Conservation (phyloP, 2,888 invertebrate genomes). For the Trachelus stipa region DNA sequence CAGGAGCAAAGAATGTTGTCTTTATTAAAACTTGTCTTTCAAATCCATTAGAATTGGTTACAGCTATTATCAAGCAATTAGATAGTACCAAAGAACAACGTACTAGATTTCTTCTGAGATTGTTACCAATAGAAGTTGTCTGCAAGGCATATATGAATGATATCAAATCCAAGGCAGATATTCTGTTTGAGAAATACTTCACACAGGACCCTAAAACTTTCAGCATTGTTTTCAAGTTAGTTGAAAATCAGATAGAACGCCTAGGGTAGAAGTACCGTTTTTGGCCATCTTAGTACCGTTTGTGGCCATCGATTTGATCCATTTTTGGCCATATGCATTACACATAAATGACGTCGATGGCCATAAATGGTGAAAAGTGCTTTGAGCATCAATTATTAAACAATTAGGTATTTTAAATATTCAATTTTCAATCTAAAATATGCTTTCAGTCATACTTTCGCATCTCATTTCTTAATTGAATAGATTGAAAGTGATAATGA, state of each 20-base stretch:
- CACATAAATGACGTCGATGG: too few relatives aligned
- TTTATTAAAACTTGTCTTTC: conserved; percentile 85
- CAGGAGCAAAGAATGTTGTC: conserved; percentile 85
- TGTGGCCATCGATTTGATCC: too few relatives aligned
- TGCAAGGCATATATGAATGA: conserved; percentile 86
- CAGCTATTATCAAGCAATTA: conserved; percentile 80
- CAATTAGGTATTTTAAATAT: too few relatives aligned
- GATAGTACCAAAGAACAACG: conserved; percentile 76
- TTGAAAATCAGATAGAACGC: not conserved
- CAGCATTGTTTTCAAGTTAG: conserved; percentile 79
- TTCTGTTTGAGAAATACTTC: conserved; percentile 81
- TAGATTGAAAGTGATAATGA: too few relatives aligned
- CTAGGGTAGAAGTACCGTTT: too few relatives aligned
- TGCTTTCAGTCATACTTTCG: too few relatives aligned
- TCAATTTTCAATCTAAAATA: too few relatives aligned
- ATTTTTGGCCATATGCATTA: too few relatives aligned
- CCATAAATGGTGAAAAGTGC: too few relatives aligned
- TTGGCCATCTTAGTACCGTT: too few relatives aligned
- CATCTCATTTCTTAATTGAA: too few relatives aligned
- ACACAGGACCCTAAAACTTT: conserved; percentile 78
- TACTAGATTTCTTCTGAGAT: conserved; percentile 80
- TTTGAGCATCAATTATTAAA: too few relatives aligned
- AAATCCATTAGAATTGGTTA: conserved; percentile 79
- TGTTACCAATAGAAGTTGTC: conserved; percentile 82
- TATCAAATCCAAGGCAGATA: conserved; percentile 75